A percentile compares a stretch with the other conserved stretches of the same genome.
Conservation (phyloP, 2,888 invertebrate genomes). For the Drosophila glabriapex region DNA sequence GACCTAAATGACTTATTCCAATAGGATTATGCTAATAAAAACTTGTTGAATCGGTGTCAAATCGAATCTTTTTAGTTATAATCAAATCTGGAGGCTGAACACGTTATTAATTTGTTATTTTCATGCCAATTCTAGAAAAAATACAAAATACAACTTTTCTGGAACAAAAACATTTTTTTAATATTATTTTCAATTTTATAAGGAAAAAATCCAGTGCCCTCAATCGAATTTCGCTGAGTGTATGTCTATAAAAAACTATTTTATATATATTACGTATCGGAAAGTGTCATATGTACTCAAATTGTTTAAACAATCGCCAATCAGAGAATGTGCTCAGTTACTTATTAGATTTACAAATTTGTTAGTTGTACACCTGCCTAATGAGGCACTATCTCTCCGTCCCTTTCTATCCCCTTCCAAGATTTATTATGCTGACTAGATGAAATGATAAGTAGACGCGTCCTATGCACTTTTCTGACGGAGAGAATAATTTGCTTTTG, state of each 20-base stretch:
- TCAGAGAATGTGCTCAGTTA: neutral
- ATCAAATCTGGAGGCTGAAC: too few relatives aligned
- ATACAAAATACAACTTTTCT: too few relatives aligned
- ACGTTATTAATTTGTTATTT: too few relatives aligned
- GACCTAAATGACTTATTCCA: too few relatives aligned
- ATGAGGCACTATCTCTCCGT: neutral
- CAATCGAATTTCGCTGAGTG: too few relatives aligned
- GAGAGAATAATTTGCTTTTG: slow-evolving; percentile 53
- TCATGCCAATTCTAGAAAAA: too few relatives aligned
- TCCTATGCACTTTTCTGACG: slow-evolving; percentile 13
- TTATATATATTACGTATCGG: neutral
- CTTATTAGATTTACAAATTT: neutral
- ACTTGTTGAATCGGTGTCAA: too few relatives aligned
- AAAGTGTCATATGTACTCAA: neutral
- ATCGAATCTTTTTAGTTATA: too few relatives aligned
- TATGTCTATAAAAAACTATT: neutral
- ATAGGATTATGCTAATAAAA: too few relatives aligned
- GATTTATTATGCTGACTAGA: neutral
- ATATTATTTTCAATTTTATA: too few relatives aligned
- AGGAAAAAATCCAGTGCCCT: too few relatives aligned
- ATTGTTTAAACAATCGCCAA: neutral
- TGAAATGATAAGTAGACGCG: slow-evolving; percentile 5
- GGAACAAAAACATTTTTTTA: too few relatives aligned
- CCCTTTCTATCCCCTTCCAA: neutral
- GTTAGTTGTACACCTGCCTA: neutral